These are phyloP conservation scores for Microctenopoma steveboyesi DNA, from an alignment of 2,797 vertebrate species.

Conservation along the genomic window DNA sequence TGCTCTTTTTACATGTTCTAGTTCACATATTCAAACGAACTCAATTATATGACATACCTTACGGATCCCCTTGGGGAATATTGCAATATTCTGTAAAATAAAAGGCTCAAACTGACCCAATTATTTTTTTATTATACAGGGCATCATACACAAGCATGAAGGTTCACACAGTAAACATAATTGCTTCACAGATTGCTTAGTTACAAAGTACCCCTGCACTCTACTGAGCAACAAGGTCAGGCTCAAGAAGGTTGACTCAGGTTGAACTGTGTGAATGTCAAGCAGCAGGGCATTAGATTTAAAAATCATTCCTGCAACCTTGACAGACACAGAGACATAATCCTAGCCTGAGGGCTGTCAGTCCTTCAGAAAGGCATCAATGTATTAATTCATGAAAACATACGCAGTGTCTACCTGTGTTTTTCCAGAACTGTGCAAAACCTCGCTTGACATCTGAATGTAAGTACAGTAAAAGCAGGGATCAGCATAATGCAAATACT, in stretches of 20 bases:
- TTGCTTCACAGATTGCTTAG: too few relatives aligned
- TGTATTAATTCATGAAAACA: constrained; percentile 25
- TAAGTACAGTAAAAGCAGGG: constrained; percentile 35
- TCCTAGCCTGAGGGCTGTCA: constrained; percentile 11
- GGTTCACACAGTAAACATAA: too few relatives aligned
- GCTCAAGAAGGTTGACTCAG: neutral
- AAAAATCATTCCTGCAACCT: constrained; percentile 31
- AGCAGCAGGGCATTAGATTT: neutral
- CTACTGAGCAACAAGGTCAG: too few relatives aligned
- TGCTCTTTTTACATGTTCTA: too few relatives aligned
- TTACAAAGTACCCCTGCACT: too few relatives aligned
- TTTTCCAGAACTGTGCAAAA: constrained; percentile 37
- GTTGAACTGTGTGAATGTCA: constrained; percentile 31
- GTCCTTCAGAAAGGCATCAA: constrained; percentile 4
- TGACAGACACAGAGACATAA: constrained; percentile 28
- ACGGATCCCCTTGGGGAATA: too few relatives aligned
- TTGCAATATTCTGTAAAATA: too few relatives aligned
- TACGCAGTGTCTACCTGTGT: constrained; percentile 24
- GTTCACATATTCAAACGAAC: too few relatives aligned
- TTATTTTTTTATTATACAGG: too few relatives aligned
- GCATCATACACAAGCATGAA: too few relatives aligned
- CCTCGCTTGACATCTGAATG: constrained; percentile 48
- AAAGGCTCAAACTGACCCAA: too few relatives aligned
- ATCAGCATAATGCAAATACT: constrained; percentile 66
- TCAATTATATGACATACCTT: too few relatives aligned